phyloP scores from a whole-genome alignment of 1,140 invertebrate species.

The Drepana arcuata region DNA sequence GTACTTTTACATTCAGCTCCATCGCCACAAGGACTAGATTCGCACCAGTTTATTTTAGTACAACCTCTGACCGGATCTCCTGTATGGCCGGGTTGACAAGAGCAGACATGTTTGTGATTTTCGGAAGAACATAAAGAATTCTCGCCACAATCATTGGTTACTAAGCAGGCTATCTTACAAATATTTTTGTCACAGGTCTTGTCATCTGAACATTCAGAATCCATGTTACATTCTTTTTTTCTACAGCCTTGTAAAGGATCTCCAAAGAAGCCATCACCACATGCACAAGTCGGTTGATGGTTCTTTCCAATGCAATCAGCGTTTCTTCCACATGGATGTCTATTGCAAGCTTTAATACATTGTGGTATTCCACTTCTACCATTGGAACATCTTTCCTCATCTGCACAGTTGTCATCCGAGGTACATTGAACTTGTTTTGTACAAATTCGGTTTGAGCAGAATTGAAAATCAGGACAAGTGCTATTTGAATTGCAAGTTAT shows the following conservation, averaged over 20 bases:
- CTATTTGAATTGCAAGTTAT: conserved; percentile 83
- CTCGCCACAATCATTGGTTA: conserved; percentile 84
- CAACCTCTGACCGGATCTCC: conserved; percentile 83
- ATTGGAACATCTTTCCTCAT: conserved; percentile 58
- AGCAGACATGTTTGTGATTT: conserved; percentile 82
- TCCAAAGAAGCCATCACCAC: conserved; percentile 84
- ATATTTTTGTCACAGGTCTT: conserved; percentile 85
- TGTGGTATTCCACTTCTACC: conserved; percentile 79
- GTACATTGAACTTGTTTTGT: conserved; percentile 84
- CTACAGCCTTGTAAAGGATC: conserved; percentile 85
- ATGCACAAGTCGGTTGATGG: conserved; percentile 82
- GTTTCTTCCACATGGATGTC: conserved; percentile 85
- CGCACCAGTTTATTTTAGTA: conserved; percentile 84
- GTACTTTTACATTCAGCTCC: conserved; percentile 87
- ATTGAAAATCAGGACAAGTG: conserved; percentile 86
- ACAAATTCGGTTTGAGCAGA: conserved; percentile 87
- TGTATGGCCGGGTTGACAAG: conserved; percentile 89
- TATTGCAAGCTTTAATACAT: conserved; percentile 80
- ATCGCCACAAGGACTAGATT: conserved; percentile 83
- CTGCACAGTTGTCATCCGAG: conserved; percentile 78
- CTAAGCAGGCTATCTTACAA: conserved; percentile 88
- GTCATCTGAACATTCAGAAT: conserved; percentile 84
- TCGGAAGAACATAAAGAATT: conserved; percentile 89
- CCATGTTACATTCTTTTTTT: conserved; percentile 80
- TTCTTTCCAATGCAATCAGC: conserved; percentile 81